Base-by-base conservation (phyloP, 2,888 invertebrate species). In the Antitype chi region DNA sequence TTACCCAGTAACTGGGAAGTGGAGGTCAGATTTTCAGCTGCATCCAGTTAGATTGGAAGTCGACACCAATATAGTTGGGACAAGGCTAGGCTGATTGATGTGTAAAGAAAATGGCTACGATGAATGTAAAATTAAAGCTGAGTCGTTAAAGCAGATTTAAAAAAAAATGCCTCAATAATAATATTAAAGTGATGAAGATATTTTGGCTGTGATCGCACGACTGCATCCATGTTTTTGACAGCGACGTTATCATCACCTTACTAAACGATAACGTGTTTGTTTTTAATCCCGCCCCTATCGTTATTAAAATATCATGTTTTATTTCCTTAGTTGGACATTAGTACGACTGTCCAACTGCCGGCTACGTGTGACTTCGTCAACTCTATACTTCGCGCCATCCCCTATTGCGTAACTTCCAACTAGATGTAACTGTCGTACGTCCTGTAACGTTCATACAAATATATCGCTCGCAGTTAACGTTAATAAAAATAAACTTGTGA, bases 331-430 rank as follows among this genome's bases (percentile, higher is more conserved):
- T 92, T 93, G 94, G 92, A 90, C 87, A 90, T 88, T 76, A 85
- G 89, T 85, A 90, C 91, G 90, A 89, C 91, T 82, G 90, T 92
- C 91, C 94, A 91, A 86, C 90, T 92, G 91, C 89, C 92, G 86
- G 93, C 89, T 80, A 86, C 91, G 74, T 94, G 95, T 89, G 92
- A 93, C 89, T 91, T 96, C 86, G 93, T 96, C 87, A 94, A 93
- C 90, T 92, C 94, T 28, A 94, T 96, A 88, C 92, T 96, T 84
- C 95, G 94, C 89, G 94, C 91, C 86, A 95, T 96, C 80, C 96
- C 95, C 15, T 96, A 95, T 92, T 96, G 96, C 89, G 92, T 94
- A 85, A 94, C 95, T 85, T 91, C 92, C 85, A 92, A 89, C 80
- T 94, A 85, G 89, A 88, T 73, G 72, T 71, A 78, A 75, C 68